Conservation (phyloP, 2,113 vertebrate species). For the Megaceryle torquata region DNA sequence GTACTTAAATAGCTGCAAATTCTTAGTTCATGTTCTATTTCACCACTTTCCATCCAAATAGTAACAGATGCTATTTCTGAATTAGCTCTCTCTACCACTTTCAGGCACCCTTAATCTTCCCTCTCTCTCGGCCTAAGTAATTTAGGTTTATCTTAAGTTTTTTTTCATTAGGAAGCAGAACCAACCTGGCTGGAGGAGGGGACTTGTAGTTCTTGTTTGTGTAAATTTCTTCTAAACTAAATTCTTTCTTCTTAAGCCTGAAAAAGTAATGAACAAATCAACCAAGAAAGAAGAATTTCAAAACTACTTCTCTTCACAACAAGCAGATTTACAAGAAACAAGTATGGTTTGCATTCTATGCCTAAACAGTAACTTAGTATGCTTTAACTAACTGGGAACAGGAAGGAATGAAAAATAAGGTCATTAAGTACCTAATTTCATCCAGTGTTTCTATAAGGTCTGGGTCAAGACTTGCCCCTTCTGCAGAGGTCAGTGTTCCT, state of each 20-base stretch:
- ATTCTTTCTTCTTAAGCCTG: conserved; percentile 96
- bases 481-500: not conserved
- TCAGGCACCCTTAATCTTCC: not conserved
- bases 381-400: not conserved
- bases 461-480: not conserved
- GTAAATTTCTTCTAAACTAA: conserved; percentile 98
- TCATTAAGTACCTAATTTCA: not conserved
- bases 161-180: not conserved
- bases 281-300: not conserved
- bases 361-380: not conserved
- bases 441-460: not conserved
- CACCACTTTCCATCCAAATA: not conserved
- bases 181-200: conserved; percentile 88
- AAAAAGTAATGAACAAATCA: conserved; percentile 35
- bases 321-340: not conserved
- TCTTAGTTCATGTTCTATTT: not conserved
- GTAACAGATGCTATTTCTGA: not conserved
- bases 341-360: not conserved
- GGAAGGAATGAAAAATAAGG: not conserved
- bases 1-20: not conserved
- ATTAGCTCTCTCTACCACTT: not conserved
- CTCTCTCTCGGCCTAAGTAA: not conserved
- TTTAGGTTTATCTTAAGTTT: not conserved
- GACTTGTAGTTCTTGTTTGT: conserved; percentile 97
- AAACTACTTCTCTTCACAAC: not conserved